Percentiles rank a stretch among this genome's conserved stretches.
Evolutionary conservation across 2,797 vertebrate species (phyloP).

Genomic region (Notolabrus celidotus): DNA sequence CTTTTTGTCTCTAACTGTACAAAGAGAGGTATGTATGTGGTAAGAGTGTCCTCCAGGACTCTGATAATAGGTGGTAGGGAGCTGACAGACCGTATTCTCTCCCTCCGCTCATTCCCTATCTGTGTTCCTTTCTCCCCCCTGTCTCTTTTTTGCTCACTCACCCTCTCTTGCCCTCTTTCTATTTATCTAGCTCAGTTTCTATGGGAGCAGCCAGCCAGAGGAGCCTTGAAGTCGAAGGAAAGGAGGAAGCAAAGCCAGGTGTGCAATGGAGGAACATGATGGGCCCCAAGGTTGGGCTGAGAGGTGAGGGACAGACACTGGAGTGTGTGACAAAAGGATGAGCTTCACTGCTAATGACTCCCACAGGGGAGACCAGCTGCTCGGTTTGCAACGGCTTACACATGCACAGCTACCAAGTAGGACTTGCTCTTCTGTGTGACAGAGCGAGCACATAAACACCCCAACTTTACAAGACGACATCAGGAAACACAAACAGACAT

Average conservation of each 20-base stretch:
- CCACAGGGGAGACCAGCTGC: constrained; percentile 82
- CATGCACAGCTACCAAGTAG: constrained; percentile 45
- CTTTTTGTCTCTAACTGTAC: constrained; percentile 49
- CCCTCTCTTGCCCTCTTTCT: constrained; percentile 32
- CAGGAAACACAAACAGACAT: neutral
- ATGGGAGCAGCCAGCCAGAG: constrained; percentile 67
- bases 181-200: constrained; percentile 72
- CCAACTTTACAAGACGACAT: constrained; percentile 52
- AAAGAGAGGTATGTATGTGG: constrained; percentile 20
- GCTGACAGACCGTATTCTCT: constrained; percentile 54
- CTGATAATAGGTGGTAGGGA: constrained; percentile 58
- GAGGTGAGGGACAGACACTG: constrained; percentile 79
- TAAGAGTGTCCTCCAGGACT: constrained; percentile 43
- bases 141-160: constrained; percentile 42
- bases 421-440: constrained; percentile 36
- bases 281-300: constrained; percentile 74
- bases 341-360: constrained; percentile 84
- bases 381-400: constrained; percentile 57
- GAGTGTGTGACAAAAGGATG: constrained; percentile 84
- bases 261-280: constrained; percentile 58
- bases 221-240: constrained; percentile 69
- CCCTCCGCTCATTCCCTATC: constrained; percentile 9
- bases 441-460: constrained; percentile 26
- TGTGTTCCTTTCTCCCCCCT: constrained; percentile 35
- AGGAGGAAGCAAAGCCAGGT: constrained; percentile 70